Evolutionary conservation across 2,113 vertebrate genomes (phyloP).

Genomic region (Prunella himalayana): DNA sequence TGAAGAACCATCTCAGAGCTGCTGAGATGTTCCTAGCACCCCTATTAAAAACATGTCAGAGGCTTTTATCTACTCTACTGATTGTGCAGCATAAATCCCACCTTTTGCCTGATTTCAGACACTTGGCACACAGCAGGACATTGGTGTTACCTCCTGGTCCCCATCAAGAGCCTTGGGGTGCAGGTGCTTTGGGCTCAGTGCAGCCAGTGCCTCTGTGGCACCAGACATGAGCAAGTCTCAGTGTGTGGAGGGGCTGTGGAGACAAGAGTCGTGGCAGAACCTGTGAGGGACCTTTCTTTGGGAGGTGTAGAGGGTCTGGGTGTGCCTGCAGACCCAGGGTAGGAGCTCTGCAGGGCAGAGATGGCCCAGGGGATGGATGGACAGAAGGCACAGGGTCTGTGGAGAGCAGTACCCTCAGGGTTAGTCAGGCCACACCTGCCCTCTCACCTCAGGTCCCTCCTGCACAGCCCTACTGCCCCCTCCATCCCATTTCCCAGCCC

Average conservation of each 20-base stretch:
- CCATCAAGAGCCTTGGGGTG: neutral
- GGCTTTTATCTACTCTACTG: neutral
- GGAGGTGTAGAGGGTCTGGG: neutral
- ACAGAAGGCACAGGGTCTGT: neutral
- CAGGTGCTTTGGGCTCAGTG: neutral
- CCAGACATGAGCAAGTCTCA: fast-evolving
- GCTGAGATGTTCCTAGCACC: neutral
- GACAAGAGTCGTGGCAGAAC: neutral
- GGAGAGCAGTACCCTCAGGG: neutral
- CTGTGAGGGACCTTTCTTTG: neutral
- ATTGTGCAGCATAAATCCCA: neutral
- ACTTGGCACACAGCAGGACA: neutral
- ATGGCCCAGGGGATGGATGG: neutral
- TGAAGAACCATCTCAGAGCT: neutral
- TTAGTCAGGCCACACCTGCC: neutral
- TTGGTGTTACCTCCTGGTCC: neutral
- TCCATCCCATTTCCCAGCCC: neutral
- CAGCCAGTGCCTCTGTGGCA: neutral
- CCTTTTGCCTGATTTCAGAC: neutral
- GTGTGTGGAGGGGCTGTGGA: neutral
- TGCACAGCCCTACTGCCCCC: neutral
- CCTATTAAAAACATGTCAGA: neutral
- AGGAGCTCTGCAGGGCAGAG: neutral
- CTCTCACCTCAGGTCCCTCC: neutral
- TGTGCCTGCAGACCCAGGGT: neutral